A percentile compares a stretch with the other conserved stretches of the same genome.
phyloP scores from a whole-genome alignment of 2,888 invertebrate genomes.

The Metellina segmentata region DNA sequence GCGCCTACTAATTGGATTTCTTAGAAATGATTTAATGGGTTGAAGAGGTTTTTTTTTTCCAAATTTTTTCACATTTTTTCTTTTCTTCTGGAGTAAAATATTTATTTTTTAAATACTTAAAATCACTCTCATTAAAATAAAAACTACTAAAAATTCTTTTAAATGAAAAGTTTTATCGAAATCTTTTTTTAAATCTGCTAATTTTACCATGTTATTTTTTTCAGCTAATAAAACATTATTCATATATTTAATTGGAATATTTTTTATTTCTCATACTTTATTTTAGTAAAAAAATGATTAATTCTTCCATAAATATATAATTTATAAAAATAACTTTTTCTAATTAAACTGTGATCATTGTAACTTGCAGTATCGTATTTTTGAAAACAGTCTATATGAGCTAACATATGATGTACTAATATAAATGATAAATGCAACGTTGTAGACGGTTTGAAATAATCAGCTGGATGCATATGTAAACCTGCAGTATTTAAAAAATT shows the following conservation, averaged over 20 bases:
- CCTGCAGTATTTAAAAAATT: slow-evolving; percentile 19
- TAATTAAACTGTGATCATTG: slow-evolving; percentile 24
- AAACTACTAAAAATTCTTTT: neutral
- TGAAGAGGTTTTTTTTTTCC: too few relatives aligned
- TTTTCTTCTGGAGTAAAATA: neutral
- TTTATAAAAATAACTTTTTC: slow-evolving; percentile 37
- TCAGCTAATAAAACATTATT: slow-evolving; percentile 1
- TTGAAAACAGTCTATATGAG: slow-evolving; percentile 42
- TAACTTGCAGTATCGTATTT: slow-evolving; percentile 33
- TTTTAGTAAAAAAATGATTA: slow-evolving; percentile 37
- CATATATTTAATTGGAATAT: slow-evolving; percentile 14
- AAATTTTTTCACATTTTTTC: neutral
- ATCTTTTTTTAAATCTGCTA: neutral
- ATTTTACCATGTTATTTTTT: neutral
- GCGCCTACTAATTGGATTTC: too few relatives aligned
- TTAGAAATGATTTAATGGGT: too few relatives aligned
- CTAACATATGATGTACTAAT: slow-evolving; percentile 30
- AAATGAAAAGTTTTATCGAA: neutral
- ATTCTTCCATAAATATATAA: slow-evolving; percentile 30
- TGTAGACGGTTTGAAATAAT: slow-evolving; percentile 21
- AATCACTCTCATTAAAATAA: neutral
- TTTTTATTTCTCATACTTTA: slow-evolving; percentile 18
- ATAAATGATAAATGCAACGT: slow-evolving; percentile 49
- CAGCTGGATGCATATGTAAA: slow-evolving; percentile 23
- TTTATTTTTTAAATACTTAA: neutral